These are phyloP conservation scores for Notodonta ziczac DNA, from an alignment of 2,888 invertebrate species.

Conservation along the genomic window DNA sequence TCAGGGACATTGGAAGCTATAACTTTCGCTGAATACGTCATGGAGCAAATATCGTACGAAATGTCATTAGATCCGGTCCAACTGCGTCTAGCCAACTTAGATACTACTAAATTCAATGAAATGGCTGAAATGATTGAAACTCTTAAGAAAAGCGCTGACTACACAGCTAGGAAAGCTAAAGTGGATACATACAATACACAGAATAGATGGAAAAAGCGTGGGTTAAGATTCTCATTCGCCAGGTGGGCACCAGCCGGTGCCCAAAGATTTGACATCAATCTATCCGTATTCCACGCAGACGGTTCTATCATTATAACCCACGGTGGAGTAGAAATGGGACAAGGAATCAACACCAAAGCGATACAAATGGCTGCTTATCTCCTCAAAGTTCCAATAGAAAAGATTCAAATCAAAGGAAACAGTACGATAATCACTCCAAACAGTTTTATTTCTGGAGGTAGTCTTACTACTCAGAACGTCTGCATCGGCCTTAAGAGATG, in stretches of 20 bases:
- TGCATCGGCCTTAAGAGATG: conserved; percentile 78
- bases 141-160: conserved; percentile 70
- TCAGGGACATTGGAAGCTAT: conserved; percentile 81
- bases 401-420: conserved; percentile 87
- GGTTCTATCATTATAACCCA: conserved; percentile 87
- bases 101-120: conserved; percentile 40
- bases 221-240: conserved; percentile 85
- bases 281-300: conserved; percentile 60
- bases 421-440: conserved; percentile 87
- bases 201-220: conserved; percentile 90
- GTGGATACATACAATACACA: conserved; percentile 82
- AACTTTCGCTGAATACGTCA: conserved; percentile 83
- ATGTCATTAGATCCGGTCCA: conserved; percentile 82
- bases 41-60: conserved; percentile 85
- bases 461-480: conserved; percentile 87
- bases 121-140: conserved; percentile 77
- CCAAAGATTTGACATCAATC: conserved; percentile 24
- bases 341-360: conserved; percentile 89
- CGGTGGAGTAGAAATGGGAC: conserved; percentile 88
- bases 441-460: conserved; percentile 86
- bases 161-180: conserved; percentile 64
- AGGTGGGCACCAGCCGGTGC: conserved; percentile 76
- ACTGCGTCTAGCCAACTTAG: conserved; percentile 81
- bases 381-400: conserved; percentile 86
- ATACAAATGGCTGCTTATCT: conserved; percentile 87